These are phyloP conservation scores for Lophius americanus DNA, from an alignment of 2,797 vertebrate genomes.

Conservation along the genomic window DNA sequence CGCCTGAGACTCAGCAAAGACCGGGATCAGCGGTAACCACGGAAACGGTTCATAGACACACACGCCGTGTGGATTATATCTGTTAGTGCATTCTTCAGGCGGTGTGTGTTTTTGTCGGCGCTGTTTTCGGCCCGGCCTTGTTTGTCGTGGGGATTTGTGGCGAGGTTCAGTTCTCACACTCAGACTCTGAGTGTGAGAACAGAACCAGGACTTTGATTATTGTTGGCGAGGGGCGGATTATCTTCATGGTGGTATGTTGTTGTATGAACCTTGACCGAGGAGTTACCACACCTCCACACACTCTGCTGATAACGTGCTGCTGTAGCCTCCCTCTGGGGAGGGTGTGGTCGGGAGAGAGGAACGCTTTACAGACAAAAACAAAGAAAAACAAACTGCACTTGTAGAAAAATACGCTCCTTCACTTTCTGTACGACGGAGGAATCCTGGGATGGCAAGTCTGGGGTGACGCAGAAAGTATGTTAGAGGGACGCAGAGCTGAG, in stretches of 20 bases:
- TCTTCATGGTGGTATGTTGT: conserved; percentile 11
- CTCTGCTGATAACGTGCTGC: conserved; percentile 56
- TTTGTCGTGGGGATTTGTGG: conserved; percentile 57
- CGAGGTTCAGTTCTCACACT: conserved; percentile 10
- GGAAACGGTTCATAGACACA: too few species aligned
- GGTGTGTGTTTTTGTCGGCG: conserved; percentile 62
- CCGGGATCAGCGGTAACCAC: too few species aligned
- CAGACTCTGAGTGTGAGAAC: conserved; percentile 33
- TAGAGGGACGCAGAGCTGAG: too few species aligned
- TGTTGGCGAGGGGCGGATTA: conserved; percentile 14
- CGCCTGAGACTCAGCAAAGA: neutral
- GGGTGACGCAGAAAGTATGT: too few species aligned
- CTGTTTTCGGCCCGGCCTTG: conserved; percentile 39
- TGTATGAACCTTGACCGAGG: conserved; percentile 68
- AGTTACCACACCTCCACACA: conserved; percentile 39
- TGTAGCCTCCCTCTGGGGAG: conserved; percentile 45
- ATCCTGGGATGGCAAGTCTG: too few species aligned
- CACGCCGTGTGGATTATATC: conserved; percentile 13
- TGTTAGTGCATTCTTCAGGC: conserved; percentile 37
- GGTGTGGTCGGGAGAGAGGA: conserved; percentile 26
- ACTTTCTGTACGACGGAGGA: too few species aligned
- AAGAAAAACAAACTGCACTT: neutral
- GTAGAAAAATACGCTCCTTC: neutral
- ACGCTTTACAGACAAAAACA: conserved; percentile 7
- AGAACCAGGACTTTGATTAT: conserved; percentile 1